phyloP scores from a whole-genome alignment of 2,888 invertebrate genomes.

The Chaetogeoica ovagalla region DNA sequence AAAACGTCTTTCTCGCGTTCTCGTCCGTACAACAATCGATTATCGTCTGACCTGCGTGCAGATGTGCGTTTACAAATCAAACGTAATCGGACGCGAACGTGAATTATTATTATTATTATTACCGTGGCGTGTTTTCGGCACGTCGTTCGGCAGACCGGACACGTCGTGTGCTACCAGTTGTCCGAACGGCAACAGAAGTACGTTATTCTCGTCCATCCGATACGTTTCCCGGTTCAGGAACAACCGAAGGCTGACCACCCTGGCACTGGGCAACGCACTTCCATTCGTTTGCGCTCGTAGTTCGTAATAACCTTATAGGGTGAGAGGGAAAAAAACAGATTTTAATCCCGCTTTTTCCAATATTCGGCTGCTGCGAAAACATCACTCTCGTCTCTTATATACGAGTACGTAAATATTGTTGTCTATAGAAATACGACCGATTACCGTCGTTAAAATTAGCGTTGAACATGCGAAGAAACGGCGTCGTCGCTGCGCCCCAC shows the following conservation, averaged over 20 bases:
- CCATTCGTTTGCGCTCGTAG: slow-evolving; percentile 14
- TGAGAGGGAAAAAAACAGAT: neutral
- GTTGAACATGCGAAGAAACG: slow-evolving; percentile 61
- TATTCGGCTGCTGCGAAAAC: no score
- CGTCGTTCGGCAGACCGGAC: neutral
- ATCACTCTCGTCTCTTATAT: no score
- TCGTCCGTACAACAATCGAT: slow-evolving; percentile 18
- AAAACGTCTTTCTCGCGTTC: neutral
- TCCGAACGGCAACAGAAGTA: slow-evolving; percentile 17
- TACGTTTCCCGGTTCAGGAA: slow-evolving; percentile 7
- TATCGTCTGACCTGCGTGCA: neutral
- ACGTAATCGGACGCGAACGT: no score
- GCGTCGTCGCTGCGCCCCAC: slow-evolving; percentile 87
- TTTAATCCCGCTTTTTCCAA: no score
- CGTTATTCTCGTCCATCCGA: slow-evolving; percentile 1
- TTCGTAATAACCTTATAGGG: neutral
- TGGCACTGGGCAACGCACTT: slow-evolving; percentile 4
- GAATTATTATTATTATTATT: no score
- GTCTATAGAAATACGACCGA: no score
- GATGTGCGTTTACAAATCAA: no score
- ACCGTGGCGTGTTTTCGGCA: neutral
- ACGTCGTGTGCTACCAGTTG: slow-evolving; percentile 26
- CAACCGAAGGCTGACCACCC: neutral
- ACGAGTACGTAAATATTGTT: no score
- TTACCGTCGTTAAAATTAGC: slow-evolving; percentile 40